These are phyloP conservation scores for Camponotus fellah DNA, from an alignment of 2,888 invertebrate species.

Conservation along the genomic window DNA sequence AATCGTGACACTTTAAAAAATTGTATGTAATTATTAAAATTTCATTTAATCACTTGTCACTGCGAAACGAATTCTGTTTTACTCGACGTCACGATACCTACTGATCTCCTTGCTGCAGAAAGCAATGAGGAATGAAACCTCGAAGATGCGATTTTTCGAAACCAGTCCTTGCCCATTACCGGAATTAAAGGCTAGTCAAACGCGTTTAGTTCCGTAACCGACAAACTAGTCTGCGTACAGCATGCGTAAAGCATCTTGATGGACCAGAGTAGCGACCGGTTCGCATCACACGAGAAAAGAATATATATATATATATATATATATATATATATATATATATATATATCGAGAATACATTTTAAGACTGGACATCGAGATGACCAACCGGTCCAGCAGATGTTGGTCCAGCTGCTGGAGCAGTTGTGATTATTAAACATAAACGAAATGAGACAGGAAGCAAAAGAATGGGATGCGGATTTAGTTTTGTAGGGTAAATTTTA, in stretches of 20 bases:
- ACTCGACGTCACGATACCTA: slow-evolving; percentile 65
- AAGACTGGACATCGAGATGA: slow-evolving; percentile 83
- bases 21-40: slow-evolving; percentile 14
- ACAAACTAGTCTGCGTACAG: slow-evolving; percentile 78
- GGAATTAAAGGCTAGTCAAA: slow-evolving; percentile 63
- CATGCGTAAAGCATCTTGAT: slow-evolving; percentile 82
- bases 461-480: slow-evolving; percentile 16
- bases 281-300: slow-evolving; percentile 73
- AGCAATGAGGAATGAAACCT: slow-evolving; percentile 34
- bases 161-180: slow-evolving; percentile 78
- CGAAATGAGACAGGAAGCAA: slow-evolving; percentile 34
- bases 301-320: background rate
- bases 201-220: slow-evolving; percentile 69
- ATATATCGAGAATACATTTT: slow-evolving; percentile 47
- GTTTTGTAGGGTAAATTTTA: slow-evolving; percentile 18
- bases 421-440: slow-evolving; percentile 50
- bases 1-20: background rate
- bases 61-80: slow-evolving; percentile 45
- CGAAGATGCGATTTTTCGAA: slow-evolving; percentile 68
- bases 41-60: slow-evolving; percentile 7
- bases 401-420: slow-evolving; percentile 81
- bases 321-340: no score
- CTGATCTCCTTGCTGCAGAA: slow-evolving; percentile 68
- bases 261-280: slow-evolving; percentile 82
- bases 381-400: slow-evolving; percentile 85